Conservation (phyloP, 2,113 vertebrate genomes). For the Petaurus breviceps region DNA sequence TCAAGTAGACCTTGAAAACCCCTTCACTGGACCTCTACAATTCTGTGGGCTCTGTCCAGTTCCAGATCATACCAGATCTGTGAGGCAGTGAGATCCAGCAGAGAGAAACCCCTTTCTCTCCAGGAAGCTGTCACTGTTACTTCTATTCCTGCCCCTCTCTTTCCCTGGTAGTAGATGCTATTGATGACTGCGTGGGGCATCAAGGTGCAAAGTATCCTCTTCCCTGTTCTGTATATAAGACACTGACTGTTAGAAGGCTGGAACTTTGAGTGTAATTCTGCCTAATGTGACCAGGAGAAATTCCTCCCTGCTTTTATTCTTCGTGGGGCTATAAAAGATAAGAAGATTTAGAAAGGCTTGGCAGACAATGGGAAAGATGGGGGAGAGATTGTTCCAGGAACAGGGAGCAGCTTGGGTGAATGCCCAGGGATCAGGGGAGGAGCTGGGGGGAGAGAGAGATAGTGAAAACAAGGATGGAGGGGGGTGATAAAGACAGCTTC, state of each 20-base stretch:
- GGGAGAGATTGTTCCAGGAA: constrained; percentile 67
- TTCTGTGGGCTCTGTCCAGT: not conserved
- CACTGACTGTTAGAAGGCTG: constrained; percentile 8
- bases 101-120: not conserved
- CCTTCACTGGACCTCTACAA: not conserved
- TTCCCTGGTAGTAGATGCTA: too few relatives aligned
- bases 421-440: constrained; percentile 75
- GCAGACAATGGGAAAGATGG: constrained; percentile 55
- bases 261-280: constrained; percentile 55
- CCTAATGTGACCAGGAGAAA: constrained; percentile 52
- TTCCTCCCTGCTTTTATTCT: constrained; percentile 11
- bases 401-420: constrained; percentile 74
- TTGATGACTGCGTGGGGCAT: not conserved
- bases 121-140: not conserved
- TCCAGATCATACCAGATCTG: not conserved
- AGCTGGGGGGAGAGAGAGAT: constrained; percentile 67
- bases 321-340: constrained; percentile 61
- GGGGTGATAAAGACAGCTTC: constrained; percentile 69
- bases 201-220: not conserved
- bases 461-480: constrained; percentile 54
- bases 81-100: not conserved
- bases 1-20: not conserved
- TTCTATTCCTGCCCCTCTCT: not conserved
- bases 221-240: not conserved
- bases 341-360: constrained; percentile 58